Base-by-base conservation (phyloP, 1,140 invertebrate genomes). In the Bemisia tabaci region DNA sequence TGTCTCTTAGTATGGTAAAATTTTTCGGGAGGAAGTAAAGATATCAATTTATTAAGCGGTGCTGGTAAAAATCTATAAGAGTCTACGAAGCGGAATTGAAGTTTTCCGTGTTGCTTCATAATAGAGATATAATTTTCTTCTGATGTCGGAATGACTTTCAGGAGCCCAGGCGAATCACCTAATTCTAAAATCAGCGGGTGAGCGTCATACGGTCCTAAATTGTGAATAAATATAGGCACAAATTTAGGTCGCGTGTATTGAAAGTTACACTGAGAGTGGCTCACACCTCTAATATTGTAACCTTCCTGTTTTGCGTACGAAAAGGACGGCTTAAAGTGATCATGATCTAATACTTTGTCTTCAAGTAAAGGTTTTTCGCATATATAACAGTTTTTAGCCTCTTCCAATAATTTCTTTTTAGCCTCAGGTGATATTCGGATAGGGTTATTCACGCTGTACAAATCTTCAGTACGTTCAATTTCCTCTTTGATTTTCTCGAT, bases 51-150 rank as follows among this genome's bases (percentile, higher is more conserved):
- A 26, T 65, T 48, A 17, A 70, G 39, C 60, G 67, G 67, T 5
- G 63, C 65, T 12, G 68, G 0, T 65, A 73, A 66, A 61, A 73
- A 74, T 22, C 68, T 23, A 60, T 64, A 71, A 1, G 69, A 69
- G 60, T 73, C 70, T 1, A 70, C 64, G 26, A 73, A 73, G 24
- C 70, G 22, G 2, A 69, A 65, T 22, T 63, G 1, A 22, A 71
- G 60, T 1, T 1, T 2, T 0, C 11, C 21, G 17, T 48, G 33
- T 48, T 48, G 5, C 33, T 65, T 65, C 1, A 25, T 58, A 65
- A 65, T 58, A 5, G 39, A 12, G 12, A 65, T 24, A 22, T 25
- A 65, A 22, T 65, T 39, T 22, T 65, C 64, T 17, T 65, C 48
- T 12, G 33, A 58, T 12, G 39, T 59, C 1, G 64, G 48, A n/a